Base-by-base conservation (phyloP, 1,140 invertebrate genomes). In the Brachionus sp. region DNA sequence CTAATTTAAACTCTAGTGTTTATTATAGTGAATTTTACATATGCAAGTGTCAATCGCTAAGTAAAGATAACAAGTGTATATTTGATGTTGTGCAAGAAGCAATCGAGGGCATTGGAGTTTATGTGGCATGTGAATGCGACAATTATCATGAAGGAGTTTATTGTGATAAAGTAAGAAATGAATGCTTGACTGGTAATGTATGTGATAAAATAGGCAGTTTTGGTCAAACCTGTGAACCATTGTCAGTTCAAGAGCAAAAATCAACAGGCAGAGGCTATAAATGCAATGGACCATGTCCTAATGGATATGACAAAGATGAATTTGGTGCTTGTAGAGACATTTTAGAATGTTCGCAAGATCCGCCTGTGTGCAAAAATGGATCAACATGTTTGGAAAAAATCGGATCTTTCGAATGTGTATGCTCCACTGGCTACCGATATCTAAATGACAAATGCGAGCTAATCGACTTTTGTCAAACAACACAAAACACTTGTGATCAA, bases 401-500 rank as follows among this genome's bases (percentile, higher is more conserved):
- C 0, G 77, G 50, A 10, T 35, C 23, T 25, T 62, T 16, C 29
- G 39, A 62, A 16, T 80, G 77, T 62, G 29, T 62, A 12, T 57
- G 50, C 10, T 12, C 7, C 23, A 44, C 1, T 57, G 62, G 62
- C 0, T 62, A 39, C 37, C 12, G 16, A 44, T 57, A 62, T 29
- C 10, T 19, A 3, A 42, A 42, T 23, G 16, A 62, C 10, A 12
- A 13, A 7, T 80, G 77, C 25, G 19, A 37, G 57, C 19, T 62
- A 19, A 80, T 80, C n/a, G 77, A 80, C 35, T 80, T 16, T 44
- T 80, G 77, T 80, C 7, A 35, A 23, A 80, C 77, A 42, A 4
- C 0, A 1, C 3, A 10, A 0, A 80, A 80, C 42, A 33, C 7
- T 9, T 80, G 77, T 66, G 77, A 62, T 13, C 62, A 57, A 80